phyloP scores from a whole-genome alignment of 2,113 vertebrate species.

The Excalfactoria chinensis region DNA sequence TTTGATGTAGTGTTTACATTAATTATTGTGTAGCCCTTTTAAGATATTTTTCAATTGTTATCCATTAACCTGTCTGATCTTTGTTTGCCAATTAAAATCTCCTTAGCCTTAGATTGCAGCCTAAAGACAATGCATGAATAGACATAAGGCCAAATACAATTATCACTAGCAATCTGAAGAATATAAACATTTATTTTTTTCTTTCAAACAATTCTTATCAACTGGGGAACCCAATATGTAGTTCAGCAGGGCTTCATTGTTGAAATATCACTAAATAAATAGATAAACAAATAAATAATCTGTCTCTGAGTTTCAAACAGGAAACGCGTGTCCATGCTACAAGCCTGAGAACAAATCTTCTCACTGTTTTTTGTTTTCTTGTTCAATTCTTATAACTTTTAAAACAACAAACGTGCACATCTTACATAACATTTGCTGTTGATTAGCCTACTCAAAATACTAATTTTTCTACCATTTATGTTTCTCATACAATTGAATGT shows the following conservation, averaged over 20 bases:
- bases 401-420: not conserved
- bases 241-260: not conserved
- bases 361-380: not conserved
- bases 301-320: not conserved
- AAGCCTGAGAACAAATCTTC: constrained; percentile 8
- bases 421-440: not conserved
- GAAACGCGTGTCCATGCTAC: not conserved
- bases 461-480: not conserved
- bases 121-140: not conserved
- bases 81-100: constrained; percentile 51
- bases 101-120: constrained; percentile 27
- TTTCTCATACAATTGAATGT: not conserved
- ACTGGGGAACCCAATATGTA: not conserved
- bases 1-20: constrained; percentile 63
- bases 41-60: not conserved
- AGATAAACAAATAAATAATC: not conserved
- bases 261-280: not conserved
- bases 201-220: not conserved
- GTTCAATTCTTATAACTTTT: not conserved
- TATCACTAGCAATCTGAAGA: not conserved
- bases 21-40: constrained; percentile 38
- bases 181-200: not conserved
- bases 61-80: constrained; percentile 32
- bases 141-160: not conserved
- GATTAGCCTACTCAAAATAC: not conserved